A percentile compares a stretch with the other conserved stretches of the same genome.
These are phyloP conservation scores for Rhamphomyia laevipes DNA, from an alignment of 2,888 invertebrate species.

Conservation along the genomic window DNA sequence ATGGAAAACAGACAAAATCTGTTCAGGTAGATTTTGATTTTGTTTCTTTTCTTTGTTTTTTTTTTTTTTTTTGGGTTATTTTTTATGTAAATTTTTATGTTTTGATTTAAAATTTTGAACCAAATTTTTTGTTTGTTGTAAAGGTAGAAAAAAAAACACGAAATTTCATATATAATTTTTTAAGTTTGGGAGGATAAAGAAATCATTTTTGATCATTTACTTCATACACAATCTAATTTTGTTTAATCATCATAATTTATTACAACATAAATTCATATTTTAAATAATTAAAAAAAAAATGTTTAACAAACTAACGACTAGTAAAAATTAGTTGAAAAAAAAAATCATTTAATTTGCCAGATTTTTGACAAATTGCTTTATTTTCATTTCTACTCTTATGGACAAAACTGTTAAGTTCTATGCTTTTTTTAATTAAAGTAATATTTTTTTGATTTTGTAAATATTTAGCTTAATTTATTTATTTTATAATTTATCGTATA, in stretches of 20 bases:
- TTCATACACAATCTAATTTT: no score
- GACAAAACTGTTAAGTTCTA: neutral
- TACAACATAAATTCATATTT: neutral
- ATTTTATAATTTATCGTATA: no score
- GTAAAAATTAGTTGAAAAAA: no score
- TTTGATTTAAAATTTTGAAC: slow-evolving; percentile 6
- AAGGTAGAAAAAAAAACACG: no score
- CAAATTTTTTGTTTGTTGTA: slow-evolving; percentile 6
- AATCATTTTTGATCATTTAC: no score
- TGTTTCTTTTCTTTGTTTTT: slow-evolving; percentile 6
- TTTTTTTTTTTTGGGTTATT: slow-evolving; percentile 5
- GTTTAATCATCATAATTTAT: no score
- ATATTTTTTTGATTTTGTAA: neutral
- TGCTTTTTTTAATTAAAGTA: neutral
- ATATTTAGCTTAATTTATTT: neutral
- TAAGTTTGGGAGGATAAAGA: no score
- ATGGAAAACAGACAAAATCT: slow-evolving; percentile 58
- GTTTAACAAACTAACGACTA: no score
- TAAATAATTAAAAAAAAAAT: neutral
- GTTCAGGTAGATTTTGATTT: slow-evolving; percentile 48
- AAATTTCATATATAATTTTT: no score
- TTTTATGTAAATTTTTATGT: neutral
- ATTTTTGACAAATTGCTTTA: neutral
- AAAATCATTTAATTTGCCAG: neutral
- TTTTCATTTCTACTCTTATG: neutral